A percentile compares a stretch with the other conserved stretches of the same genome.
Evolutionary conservation across 64 coral and sea anemone genomes (phyloP).

Genomic region (Platygyra sinensis): DNA sequence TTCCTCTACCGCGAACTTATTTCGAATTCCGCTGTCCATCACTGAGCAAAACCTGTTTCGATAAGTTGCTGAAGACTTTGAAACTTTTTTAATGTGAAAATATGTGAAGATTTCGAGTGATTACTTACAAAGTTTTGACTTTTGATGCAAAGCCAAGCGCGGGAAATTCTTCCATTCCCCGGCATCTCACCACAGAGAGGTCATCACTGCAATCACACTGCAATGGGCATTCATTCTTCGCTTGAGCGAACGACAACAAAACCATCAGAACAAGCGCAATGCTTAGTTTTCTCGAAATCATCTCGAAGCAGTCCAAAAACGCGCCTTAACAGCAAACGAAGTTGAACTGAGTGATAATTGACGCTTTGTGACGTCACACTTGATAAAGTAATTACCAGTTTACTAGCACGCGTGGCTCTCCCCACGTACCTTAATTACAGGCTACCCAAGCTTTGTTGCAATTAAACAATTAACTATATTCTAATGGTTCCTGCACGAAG

Average conservation of each 20-base stretch:
- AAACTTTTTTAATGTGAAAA: background rate
- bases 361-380: constrained; percentile 19
- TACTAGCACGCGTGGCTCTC: no score
- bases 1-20: no score
- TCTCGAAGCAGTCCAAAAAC: background rate
- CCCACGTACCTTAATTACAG: no score
- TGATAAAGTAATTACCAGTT: background rate
- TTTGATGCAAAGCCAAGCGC: constrained; percentile 11
- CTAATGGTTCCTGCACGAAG: no score
- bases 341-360: background rate
- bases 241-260: background rate
- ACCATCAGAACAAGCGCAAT: background rate
- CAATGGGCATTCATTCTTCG: constrained; percentile 23
- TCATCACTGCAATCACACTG: constrained; percentile 39
- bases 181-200: constrained; percentile 23
- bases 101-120: background rate
- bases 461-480: no score
- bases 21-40: background rate
- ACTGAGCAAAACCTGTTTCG: background rate
- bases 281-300: constrained; percentile 8
- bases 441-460: no score
- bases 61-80: background rate
- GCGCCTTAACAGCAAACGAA: background rate
- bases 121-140: constrained; percentile 55
- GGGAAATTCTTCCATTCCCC: constrained; percentile 30